Evolutionary conservation across 2,113 vertebrate genomes (phyloP), one percentile per base, ranked within the genome.

Genomic region (Nyctibius bracteatus): DNA sequence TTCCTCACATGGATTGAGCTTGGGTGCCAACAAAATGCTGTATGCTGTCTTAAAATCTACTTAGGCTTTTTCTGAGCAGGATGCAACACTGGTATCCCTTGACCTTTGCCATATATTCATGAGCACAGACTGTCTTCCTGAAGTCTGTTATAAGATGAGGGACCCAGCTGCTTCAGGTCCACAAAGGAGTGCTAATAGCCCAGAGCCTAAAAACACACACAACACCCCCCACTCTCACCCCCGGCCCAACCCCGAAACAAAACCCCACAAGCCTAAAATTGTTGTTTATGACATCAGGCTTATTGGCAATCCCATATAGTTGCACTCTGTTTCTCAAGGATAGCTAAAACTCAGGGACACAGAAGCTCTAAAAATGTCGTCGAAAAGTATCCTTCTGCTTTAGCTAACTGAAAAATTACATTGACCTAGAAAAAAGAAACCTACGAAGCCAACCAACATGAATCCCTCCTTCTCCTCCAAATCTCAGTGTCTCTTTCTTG

Each of bases 1-100:
- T 73, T 62, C 7, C 14, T 4, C 0, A 0, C 0, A 0, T 24
- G 19, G 44, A 17, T 13, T 62, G 65, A 87, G 43, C 63, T 58
- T 82, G 39, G 39, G 25, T 55, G 43, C n/a, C 57, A 81, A 71
- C 10, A 74, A 75, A 81, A 55, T 68, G 10, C 23, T 43, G 1
- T 23, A 15, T 17, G 21, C 35, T 49, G 23, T 78, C 33, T 62
- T 71, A 28, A 73, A 23, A 47, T 49, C 85, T 81, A 24, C n/a
- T 54, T 31, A 28, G 16, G 14, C 5, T 85, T 90, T 90, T 92
- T 4, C 27, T 73, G 25, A 31, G 23, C 16, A 44, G 30, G 18
- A 23, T 77, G 7, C 10, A 67, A 54, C 46, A 31, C n/a, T 67
- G 31, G 10, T 49, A 35, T 44, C 16, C 27, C 28, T 81, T 84